These are phyloP conservation scores for Ictalurus furcatus DNA, from an alignment of 2,113 vertebrate genomes.

Conservation along the genomic window DNA sequence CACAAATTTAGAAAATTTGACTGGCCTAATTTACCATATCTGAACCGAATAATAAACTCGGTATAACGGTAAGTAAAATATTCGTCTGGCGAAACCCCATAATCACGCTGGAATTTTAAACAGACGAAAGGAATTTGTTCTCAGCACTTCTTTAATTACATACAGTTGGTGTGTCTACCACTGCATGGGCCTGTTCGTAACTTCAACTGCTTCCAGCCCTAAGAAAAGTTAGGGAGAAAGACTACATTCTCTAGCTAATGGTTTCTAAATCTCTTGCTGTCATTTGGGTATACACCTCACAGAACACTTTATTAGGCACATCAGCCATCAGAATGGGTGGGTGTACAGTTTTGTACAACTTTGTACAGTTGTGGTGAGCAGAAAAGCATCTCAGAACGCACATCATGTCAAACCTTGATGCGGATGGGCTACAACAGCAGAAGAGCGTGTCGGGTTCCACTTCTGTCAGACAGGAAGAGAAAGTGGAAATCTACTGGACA, in stretches of 20 bases:
- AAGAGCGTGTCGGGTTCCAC: neutral
- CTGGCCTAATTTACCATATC: neutral
- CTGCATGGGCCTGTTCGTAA: neutral
- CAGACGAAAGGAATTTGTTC: neutral
- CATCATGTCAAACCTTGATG: neutral
- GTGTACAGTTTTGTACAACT: no score
- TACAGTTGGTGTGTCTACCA: neutral
- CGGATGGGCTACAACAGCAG: neutral
- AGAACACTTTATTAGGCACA: no score
- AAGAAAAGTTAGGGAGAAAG: neutral
- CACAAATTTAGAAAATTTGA: constrained; percentile 1
- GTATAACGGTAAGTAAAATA: neutral
- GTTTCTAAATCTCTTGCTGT: neutral
- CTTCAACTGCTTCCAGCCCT: neutral
- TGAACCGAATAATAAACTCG: neutral
- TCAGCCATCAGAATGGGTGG: no score
- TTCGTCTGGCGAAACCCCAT: neutral
- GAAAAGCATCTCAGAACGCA: neutral
- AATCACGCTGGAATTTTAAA: neutral
- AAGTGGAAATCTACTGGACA: neutral
- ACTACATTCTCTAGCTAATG: neutral
- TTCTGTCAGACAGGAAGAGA: neutral
- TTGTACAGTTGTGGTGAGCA: neutral
- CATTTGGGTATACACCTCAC: neutral
- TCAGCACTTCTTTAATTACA: neutral